A percentile compares a stretch with the other conserved stretches of the same genome.
Evolutionary conservation across 2,113 vertebrate genomes (phyloP).

Genomic region (Cottus gobio): DNA sequence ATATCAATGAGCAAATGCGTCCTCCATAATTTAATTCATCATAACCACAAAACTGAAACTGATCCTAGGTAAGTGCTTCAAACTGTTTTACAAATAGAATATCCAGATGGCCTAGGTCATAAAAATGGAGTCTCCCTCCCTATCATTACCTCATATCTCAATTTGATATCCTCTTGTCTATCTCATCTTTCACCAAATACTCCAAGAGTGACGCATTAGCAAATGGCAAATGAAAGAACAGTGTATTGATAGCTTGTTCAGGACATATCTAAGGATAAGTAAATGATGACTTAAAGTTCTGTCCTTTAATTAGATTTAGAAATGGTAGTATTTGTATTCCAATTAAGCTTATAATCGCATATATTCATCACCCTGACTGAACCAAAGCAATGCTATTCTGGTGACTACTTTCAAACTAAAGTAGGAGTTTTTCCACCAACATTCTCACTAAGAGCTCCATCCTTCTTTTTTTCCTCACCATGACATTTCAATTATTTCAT

Average conservation of each 20-base stretch:
- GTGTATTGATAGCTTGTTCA: conserved; percentile 26
- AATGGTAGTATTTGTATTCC: conserved; percentile 17
- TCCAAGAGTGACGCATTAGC: not conserved
- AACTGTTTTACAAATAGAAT: conserved; percentile 21
- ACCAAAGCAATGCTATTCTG: not conserved
- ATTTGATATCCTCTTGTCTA: conserved; percentile 5
- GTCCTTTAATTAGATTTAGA: not conserved
- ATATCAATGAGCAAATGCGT: not conserved
- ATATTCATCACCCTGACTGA: not conserved
- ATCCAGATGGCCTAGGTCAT: conserved; percentile 1
- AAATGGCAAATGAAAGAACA: not conserved
- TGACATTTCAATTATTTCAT: not conserved
- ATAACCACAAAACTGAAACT: not conserved
- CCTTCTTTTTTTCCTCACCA: not conserved
- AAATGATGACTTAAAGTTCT: not conserved
- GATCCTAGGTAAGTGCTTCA: not conserved
- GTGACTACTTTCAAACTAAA: conserved; percentile 5
- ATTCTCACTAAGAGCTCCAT: not conserved
- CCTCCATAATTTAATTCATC: conserved; percentile 3
- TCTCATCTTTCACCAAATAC: not conserved
- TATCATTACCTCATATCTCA: not conserved
- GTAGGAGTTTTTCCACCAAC: not conserved
- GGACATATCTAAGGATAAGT: not conserved
- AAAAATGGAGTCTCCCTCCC: not conserved
- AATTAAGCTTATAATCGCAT: conserved; percentile 12